Evolutionary conservation across 2,113 vertebrate genomes (phyloP), one percentile per base, ranked within the genome.

Genomic region (Sander lucioperca): DNA sequence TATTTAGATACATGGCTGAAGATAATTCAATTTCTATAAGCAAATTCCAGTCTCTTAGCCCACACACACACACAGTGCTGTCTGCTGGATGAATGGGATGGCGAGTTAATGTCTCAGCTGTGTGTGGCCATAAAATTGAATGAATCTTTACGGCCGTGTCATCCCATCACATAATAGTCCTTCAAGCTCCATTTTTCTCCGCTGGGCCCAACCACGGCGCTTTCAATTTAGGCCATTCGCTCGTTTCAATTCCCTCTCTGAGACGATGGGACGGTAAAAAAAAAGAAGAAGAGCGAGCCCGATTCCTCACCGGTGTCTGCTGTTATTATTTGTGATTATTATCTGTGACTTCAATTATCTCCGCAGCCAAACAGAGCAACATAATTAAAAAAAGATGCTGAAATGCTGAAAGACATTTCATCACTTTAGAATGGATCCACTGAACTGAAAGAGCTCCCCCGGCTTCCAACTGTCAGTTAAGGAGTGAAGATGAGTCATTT

Each of bases 71-170:
- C 51, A 25, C 59, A 51, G 9, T 0, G 56, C 30, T 19, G 50
- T 73, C 69, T 77, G 78, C n/a, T 12, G 79, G 63, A 85, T 83
- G 73, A 83, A 85, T 80, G 54, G 61, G 43, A 21, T 1, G 30
- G 63, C 3, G 74, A 25, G 79, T 63, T 77, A 78, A 85, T 58
- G 73, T 81, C 85, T 88, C 85, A 54, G 74, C 77, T 69, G 79
- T 50, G 54, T 78, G 77, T 63, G 77, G 39, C 80, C 83, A 88
- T 87, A 83, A 83, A 88, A 83, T 81, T 68, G 83, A 77, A 86
- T 90, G 74, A 84, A 86, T 90, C 80, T 88, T 69, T 62, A 81
- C 19, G 36, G 70, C 88, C 78, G 83, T 88, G 85, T 85, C 83
- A 81, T 75, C 79, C 59, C 74, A 75, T 85, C 85, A 80, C 73